Evolutionary conservation across 2,888 invertebrate species (phyloP).

Genomic region (Poecilus cupreus): DNA sequence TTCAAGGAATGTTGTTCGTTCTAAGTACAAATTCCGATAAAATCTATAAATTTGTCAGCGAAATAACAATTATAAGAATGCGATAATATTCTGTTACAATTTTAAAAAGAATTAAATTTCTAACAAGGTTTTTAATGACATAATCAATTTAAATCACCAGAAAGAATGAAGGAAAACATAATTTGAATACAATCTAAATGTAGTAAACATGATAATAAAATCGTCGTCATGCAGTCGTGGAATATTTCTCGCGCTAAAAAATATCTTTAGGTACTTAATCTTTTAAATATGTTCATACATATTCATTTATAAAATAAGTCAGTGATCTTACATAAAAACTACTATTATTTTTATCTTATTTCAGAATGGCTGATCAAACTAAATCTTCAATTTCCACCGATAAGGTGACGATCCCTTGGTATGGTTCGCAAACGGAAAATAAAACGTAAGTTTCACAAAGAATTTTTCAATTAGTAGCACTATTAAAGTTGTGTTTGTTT

Average conservation of each 20-base stretch:
- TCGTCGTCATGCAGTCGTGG: not conserved
- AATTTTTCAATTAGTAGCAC: not conserved
- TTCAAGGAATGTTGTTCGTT: no score
- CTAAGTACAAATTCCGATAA: no score
- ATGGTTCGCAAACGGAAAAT: conserved; percentile 65
- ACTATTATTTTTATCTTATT: conserved; percentile 61
- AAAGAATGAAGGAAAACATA: no score
- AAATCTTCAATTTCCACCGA: conserved; percentile 60
- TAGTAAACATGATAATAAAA: conserved; percentile 9
- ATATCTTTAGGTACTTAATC: not conserved
- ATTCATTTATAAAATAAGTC: conserved; percentile 28
- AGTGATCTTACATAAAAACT: not conserved
- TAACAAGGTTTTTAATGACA: no score
- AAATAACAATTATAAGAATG: no score
- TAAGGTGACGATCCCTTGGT: conserved; percentile 66
- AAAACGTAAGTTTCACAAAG: conserved; percentile 48
- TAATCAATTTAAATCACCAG: no score
- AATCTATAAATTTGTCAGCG: no score
- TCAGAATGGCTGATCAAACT: conserved; percentile 67
- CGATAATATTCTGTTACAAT: no score
- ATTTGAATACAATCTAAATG: not conserved
- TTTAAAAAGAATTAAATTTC: no score
- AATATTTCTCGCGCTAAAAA: not conserved
- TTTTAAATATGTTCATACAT: not conserved
- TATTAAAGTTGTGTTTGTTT: not conserved